Evolutionary conservation across 2,113 vertebrate species (phyloP).

Genomic region (Burhinus oedicnemus): DNA sequence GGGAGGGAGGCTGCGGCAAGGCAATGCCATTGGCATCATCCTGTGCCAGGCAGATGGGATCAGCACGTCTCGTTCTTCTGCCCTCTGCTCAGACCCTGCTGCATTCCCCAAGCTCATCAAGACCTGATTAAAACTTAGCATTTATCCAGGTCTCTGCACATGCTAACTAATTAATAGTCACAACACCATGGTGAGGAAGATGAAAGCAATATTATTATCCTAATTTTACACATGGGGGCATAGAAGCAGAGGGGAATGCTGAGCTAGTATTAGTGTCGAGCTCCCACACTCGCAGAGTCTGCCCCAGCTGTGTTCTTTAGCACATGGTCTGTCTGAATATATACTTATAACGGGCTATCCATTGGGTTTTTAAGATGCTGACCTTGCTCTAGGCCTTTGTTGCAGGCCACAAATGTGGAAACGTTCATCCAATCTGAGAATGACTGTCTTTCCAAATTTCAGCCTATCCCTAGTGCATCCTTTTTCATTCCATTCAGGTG

Average conservation of each 20-base stretch:
- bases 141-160: neutral
- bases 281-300: neutral
- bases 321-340: neutral
- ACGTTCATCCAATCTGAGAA: neutral
- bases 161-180: slow-evolving; percentile 23
- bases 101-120: slow-evolving; percentile 1
- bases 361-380: neutral
- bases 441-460: neutral
- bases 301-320: neutral
- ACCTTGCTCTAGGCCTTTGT: neutral
- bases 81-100: neutral
- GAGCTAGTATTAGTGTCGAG: neutral
- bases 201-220: slow-evolving; percentile 33
- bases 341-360: neutral
- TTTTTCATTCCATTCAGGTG: neutral
- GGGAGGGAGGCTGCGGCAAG: neutral
- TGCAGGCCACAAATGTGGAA: neutral
- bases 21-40: neutral
- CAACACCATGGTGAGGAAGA: neutral
- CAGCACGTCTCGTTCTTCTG: neutral
- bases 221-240: slow-evolving; percentile 31
- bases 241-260: neutral
- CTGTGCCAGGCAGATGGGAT: neutral
- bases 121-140: slow-evolving; percentile 14
- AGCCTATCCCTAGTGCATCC: neutral